Percentiles rank a stretch among this genome's conserved stretches.
phyloP scores from a whole-genome alignment of 1,140 invertebrate genomes.

The Eurosta solidaginis region DNA sequence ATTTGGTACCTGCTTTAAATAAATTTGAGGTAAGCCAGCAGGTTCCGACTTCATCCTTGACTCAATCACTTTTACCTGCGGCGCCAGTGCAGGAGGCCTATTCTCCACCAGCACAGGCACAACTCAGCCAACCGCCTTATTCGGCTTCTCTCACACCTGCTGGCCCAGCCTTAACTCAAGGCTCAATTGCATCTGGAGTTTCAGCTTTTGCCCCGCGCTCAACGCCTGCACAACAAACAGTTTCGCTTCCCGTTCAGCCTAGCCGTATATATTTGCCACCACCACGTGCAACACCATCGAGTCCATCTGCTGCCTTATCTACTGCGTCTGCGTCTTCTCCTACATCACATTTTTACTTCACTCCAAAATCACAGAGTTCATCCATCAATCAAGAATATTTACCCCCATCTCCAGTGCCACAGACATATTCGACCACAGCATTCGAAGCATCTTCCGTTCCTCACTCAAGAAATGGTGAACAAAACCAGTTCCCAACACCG shows the following conservation, averaged over 20 bases:
- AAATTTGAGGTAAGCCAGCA: background rate
- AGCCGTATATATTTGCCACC: conserved; percentile 3
- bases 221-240: conserved; percentile 23
- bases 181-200: too few species aligned
- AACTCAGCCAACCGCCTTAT: background rate
- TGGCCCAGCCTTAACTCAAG: too few species aligned
- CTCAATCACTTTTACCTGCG: background rate
- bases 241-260: conserved; percentile 29
- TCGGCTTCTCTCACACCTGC: background rate
- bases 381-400: background rate
- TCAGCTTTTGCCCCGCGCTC: background rate
- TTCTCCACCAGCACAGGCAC: background rate
- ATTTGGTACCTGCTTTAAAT: background rate
- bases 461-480: background rate
- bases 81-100: background rate
- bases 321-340: background rate
- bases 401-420: background rate
- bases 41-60: background rate
- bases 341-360: background rate
- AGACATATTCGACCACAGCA: background rate
- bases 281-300: background rate
- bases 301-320: background rate
- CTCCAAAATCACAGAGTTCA: background rate
- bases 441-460: background rate
- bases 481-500: background rate